Conservation (phyloP, 2,888 invertebrate species). For the Danaus chrysippus region DNA sequence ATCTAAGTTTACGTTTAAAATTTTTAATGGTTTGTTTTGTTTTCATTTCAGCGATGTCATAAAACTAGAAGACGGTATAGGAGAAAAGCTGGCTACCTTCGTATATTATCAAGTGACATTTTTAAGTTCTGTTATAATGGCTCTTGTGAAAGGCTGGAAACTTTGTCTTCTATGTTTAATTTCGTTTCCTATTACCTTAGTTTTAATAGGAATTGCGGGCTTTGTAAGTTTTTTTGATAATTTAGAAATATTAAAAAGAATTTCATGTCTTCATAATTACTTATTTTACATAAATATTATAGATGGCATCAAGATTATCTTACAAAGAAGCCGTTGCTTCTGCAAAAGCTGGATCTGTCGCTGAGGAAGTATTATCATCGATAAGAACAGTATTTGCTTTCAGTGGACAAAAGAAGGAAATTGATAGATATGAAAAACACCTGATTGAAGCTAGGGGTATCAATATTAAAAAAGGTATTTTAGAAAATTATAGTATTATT, state of each 20-base stretch:
- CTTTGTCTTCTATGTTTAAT: constrained; percentile 86
- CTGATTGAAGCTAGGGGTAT: constrained; percentile 81
- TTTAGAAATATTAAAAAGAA: background rate
- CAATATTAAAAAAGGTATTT: constrained; percentile 82
- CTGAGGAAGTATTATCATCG: constrained; percentile 87
- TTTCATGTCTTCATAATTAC: background rate
- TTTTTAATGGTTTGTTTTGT: background rate
- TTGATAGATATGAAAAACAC: constrained; percentile 81
- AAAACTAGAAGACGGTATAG: constrained; percentile 90
- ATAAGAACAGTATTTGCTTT: constrained; percentile 89
- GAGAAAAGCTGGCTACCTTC: constrained; percentile 88
- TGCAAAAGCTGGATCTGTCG: constrained; percentile 86
- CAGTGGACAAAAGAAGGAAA: constrained; percentile 85
- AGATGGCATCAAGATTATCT: constrained; percentile 81
- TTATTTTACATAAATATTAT: constrained; percentile 3
- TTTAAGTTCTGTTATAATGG: constrained; percentile 83
- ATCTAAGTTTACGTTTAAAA: background rate
- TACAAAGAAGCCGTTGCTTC: constrained; percentile 85
- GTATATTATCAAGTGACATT: constrained; percentile 84
- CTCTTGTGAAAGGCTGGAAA: constrained; percentile 89
- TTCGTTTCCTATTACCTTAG: constrained; percentile 83
- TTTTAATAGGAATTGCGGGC: constrained; percentile 81
- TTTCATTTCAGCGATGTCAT: constrained; percentile 79
- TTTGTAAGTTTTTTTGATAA: constrained; percentile 58
- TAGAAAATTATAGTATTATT: background rate